Evolutionary conservation across 1,140 invertebrate species (phyloP).

Genomic region (Amphibalanus amphitrite): DNA sequence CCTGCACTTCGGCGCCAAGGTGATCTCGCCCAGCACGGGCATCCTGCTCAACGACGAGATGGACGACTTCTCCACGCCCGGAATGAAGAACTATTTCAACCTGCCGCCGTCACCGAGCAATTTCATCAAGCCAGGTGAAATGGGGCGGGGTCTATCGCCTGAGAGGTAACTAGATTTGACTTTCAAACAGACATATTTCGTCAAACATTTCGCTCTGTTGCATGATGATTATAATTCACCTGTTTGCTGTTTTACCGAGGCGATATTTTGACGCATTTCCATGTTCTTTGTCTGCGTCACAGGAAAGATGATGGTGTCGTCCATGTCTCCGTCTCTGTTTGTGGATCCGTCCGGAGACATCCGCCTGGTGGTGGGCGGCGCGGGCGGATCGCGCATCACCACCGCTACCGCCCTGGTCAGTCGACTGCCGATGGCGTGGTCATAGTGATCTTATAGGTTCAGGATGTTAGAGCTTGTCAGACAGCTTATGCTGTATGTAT

Average conservation of each 20-base stretch:
- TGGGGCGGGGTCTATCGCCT: no score
- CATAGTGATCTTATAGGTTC: no score
- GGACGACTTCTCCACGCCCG: constrained; percentile 83
- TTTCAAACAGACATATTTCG: no score
- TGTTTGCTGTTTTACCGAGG: no score
- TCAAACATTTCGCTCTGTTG: no score
- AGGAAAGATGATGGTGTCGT: constrained; percentile 74
- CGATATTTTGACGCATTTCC: no score
- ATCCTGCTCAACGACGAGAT: constrained; percentile 86
- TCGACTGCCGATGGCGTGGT: no score
- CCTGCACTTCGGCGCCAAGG: constrained; percentile 39
- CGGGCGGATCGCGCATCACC: constrained; percentile 84
- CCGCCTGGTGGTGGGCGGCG: constrained; percentile 62
- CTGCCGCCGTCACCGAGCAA: constrained; percentile 61
- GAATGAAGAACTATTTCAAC: constrained; percentile 53
- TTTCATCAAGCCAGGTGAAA: constrained; percentile 40
- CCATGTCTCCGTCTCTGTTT: constrained; percentile 75
- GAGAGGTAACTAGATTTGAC: no score
- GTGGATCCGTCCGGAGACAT: constrained; percentile 50
- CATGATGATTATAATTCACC: no score
- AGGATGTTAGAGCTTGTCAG: no score
- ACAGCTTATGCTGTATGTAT: no score
- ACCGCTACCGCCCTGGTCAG: constrained; percentile 58
- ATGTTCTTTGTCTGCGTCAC: no score
- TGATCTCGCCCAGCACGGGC: constrained; percentile 29